Percentiles rank a stretch among this genome's conserved stretches.
Evolutionary conservation across 2,797 vertebrate species (phyloP).

Genomic region (Catamblyrhynchus diadema): DNA sequence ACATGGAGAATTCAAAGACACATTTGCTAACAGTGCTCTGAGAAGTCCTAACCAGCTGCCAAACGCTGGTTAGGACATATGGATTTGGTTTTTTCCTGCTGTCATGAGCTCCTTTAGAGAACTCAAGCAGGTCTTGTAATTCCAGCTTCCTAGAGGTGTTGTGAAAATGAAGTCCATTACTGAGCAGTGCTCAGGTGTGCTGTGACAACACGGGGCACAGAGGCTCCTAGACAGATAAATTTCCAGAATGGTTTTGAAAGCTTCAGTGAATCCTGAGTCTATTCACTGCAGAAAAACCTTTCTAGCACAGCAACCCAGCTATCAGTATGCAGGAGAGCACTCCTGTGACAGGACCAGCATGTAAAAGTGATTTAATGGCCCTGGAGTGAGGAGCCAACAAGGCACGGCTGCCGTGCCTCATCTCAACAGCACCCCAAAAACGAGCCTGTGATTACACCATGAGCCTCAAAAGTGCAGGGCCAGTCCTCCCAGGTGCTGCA

Average conservation of each 20-base stretch:
- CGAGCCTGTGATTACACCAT: neutral
- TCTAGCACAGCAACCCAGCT: neutral
- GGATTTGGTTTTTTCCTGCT: neutral
- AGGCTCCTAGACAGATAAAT: neutral
- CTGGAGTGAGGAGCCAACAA: neutral
- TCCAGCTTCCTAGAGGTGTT: neutral
- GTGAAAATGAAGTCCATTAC: neutral
- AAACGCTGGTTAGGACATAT: neutral
- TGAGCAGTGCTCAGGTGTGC: neutral
- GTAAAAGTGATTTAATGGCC: neutral
- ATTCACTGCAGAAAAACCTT: neutral
- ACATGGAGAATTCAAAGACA: neutral
- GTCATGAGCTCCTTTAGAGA: neutral
- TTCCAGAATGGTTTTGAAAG: neutral
- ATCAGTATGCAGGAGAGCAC: neutral
- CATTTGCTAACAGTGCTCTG: neutral
- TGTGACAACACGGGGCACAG: neutral
- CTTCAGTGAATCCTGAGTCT: neutral
- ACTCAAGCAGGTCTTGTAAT: neutral
- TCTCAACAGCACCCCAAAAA: conserved; percentile 3
- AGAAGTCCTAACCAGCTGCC: neutral
- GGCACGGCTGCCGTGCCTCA: accelerated
- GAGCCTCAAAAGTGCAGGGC: neutral
- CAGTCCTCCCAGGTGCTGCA: neutral
- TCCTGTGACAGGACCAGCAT: neutral